phyloP scores from a whole-genome alignment of 2,888 invertebrate genomes.

The Mesochorus sp. region DNA sequence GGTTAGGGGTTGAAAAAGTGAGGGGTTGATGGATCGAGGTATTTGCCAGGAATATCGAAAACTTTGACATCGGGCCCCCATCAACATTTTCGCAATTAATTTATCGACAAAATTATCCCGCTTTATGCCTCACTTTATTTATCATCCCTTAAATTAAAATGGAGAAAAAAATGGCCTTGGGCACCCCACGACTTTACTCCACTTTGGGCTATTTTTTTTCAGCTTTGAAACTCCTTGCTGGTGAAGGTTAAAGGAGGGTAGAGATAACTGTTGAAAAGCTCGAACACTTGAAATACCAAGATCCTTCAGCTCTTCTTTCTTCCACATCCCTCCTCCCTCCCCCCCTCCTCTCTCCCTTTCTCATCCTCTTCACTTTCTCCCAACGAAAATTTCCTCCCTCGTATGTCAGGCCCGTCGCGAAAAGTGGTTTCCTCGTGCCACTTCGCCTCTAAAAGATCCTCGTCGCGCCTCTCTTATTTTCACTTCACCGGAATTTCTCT shows the following conservation, averaged over 20 bases:
- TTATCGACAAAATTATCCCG: background rate
- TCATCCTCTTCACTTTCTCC: too few relatives aligned
- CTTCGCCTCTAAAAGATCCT: background rate
- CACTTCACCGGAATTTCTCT: constrained; percentile 13
- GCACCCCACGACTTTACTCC: background rate
- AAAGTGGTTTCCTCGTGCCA: constrained; percentile 64
- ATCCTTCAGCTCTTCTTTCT: constrained; percentile 24
- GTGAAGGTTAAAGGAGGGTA: background rate
- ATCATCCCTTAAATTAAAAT: background rate
- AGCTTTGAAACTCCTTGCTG: background rate
- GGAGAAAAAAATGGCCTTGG: background rate
- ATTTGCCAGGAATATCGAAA: too few relatives aligned
- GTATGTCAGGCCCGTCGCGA: constrained; percentile 63
- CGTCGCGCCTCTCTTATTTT: constrained; percentile 3
- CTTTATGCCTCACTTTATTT: background rate
- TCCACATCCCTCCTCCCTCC: constrained; percentile 32
- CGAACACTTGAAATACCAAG: constrained; percentile 40
- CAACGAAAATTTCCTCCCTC: constrained; percentile 62
- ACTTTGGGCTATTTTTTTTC: constrained; percentile 3
- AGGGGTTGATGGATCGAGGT: too few relatives aligned
- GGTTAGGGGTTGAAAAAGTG: too few relatives aligned
- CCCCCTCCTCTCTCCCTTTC: constrained; percentile 14
- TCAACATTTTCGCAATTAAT: background rate
- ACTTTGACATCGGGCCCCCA: too few relatives aligned
- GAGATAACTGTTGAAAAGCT: background rate